A percentile compares a stretch with the other conserved stretches of the same genome.
These are phyloP conservation scores for Solea solea DNA, from an alignment of 2,113 vertebrate genomes.

Conservation along the genomic window DNA sequence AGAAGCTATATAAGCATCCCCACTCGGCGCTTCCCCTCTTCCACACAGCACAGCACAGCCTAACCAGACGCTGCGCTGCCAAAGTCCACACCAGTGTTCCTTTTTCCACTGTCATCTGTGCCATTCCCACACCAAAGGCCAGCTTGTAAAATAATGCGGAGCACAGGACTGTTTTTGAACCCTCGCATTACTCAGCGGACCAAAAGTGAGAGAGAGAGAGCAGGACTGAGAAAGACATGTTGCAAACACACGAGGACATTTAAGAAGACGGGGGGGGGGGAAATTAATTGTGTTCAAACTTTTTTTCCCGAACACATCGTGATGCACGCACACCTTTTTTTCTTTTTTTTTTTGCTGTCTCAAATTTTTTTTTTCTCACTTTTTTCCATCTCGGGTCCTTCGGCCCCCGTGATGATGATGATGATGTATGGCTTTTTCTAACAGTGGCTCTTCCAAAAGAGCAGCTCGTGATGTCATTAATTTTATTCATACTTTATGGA, in stretches of 20 bases:
- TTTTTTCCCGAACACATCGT: constrained; percentile 13
- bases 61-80: constrained; percentile 80
- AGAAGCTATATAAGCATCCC: constrained; percentile 33
- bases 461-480: constrained; percentile 85
- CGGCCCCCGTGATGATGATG: constrained; percentile 56
- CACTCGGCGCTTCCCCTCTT: constrained; percentile 36
- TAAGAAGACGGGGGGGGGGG: not conserved
- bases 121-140: constrained; percentile 91
- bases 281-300: constrained; percentile 37
- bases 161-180: constrained; percentile 74
- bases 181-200: constrained; percentile 25
- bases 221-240: constrained; percentile 22
- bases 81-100: constrained; percentile 90
- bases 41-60: constrained; percentile 40
- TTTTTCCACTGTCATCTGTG: constrained; percentile 93
- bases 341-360: constrained; percentile 17
- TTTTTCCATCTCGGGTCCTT: constrained; percentile 43
- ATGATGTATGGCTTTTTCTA: constrained; percentile 81
- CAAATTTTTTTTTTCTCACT: constrained; percentile 18
- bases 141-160: constrained; percentile 87
- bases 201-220: not conserved
- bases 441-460: constrained; percentile 82
- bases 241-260: not conserved
- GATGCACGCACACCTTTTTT: constrained; percentile 13
- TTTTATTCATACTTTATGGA: constrained; percentile 85